These are phyloP conservation scores for Eumeta japonica DNA, from an alignment of 1,140 invertebrate genomes.

Conservation along the genomic window DNA sequence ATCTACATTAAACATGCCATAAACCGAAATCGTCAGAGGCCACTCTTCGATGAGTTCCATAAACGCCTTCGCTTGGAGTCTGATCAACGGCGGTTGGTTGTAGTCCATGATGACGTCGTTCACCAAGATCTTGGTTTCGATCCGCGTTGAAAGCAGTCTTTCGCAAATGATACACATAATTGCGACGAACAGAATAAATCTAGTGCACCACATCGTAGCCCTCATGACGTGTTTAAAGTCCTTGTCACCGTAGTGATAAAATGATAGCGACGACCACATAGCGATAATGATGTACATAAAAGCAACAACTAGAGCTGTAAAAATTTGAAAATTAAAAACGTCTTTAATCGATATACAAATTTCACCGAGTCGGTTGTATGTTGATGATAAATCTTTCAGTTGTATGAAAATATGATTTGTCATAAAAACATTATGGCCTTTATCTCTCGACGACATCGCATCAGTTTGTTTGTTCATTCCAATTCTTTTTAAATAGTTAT, in stretches of 20 bases:
- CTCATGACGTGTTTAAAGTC: constrained; percentile 11
- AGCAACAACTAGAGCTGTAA: constrained; percentile 25
- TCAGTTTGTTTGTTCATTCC: no score
- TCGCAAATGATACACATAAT: constrained; percentile 28
- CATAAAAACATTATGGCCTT: no score
- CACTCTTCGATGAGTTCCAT: constrained; percentile 32
- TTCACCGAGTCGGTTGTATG: constrained; percentile 25
- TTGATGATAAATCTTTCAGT: constrained; percentile 25
- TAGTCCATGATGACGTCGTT: constrained; percentile 38
- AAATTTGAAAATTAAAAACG: constrained; percentile 31
- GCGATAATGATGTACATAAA: constrained; percentile 30
- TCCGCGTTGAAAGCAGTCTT: constrained; percentile 18
- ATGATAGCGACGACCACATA: constrained; percentile 29
- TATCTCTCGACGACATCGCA: no score
- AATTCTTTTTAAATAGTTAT: no score
- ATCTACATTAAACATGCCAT: constrained; percentile 32
- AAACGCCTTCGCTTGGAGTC: constrained; percentile 33
- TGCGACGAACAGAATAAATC: constrained; percentile 22
- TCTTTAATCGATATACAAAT: constrained; percentile 22
- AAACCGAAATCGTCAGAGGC: constrained; percentile 23
- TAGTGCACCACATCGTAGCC: constrained; percentile 20
- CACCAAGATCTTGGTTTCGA: constrained; percentile 20
- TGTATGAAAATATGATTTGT: constrained; percentile 11
- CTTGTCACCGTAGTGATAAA: constrained; percentile 11
- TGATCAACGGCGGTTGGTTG: constrained; percentile 20